phyloP scores from a whole-genome alignment of 1,140 invertebrate species.

The Calephelis virginiensis region DNA sequence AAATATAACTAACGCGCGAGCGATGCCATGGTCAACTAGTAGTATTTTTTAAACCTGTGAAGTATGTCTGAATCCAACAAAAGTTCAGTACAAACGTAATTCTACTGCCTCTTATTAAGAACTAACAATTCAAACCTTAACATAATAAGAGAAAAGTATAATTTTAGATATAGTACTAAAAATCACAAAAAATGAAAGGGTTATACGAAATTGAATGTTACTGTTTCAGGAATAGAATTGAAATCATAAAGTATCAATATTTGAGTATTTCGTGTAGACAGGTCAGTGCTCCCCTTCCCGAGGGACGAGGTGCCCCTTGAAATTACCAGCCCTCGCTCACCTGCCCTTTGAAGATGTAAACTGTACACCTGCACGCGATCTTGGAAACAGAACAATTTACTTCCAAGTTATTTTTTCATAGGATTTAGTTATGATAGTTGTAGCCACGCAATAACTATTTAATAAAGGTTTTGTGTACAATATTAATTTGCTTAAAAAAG shows the following conservation, averaged over 20 bases:
- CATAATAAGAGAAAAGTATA: background rate
- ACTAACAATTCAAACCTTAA: background rate
- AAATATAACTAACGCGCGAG: too few species aligned
- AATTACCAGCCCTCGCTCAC: slow-evolving; percentile 60
- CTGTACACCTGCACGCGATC: slow-evolving; percentile 36
- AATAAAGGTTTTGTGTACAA: too few species aligned
- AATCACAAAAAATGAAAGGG: background rate
- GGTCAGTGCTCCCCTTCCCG: slow-evolving; percentile 43
- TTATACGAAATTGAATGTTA: slow-evolving; percentile 22
- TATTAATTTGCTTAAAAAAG: too few species aligned
- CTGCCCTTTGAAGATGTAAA: slow-evolving; percentile 64
- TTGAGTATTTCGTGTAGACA: slow-evolving; percentile 27
- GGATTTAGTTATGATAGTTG: too few species aligned
- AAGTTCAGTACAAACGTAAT: slow-evolving; percentile 8
- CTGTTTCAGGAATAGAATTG: slow-evolving; percentile 7
- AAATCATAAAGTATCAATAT: slow-evolving; percentile 12
- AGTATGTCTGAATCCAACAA: background rate
- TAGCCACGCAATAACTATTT: too few species aligned
- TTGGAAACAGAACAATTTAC: slow-evolving; percentile 12
- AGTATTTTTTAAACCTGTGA: too few species aligned
- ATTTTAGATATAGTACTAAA: background rate
- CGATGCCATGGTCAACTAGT: too few species aligned
- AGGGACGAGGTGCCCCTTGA: slow-evolving; percentile 42
- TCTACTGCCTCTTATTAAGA: background rate
- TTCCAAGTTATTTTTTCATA: background rate